These are phyloP conservation scores for Drosophila lacteicornis DNA, from an alignment of 1,140 invertebrate genomes.

Conservation along the genomic window DNA sequence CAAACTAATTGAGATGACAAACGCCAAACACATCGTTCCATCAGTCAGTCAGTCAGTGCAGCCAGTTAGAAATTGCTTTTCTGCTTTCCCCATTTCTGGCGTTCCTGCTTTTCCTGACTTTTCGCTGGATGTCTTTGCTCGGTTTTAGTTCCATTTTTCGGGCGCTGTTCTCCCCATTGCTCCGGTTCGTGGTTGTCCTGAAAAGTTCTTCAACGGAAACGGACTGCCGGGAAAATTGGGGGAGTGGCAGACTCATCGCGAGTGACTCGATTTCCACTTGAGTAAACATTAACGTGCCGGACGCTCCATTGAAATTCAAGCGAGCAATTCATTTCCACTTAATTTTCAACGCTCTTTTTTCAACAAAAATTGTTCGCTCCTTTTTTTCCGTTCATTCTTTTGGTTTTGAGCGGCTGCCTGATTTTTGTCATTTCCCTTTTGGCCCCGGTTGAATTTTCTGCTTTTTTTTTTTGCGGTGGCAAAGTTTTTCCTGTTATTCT, in stretches of 20 bases:
- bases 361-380: slow-evolving; percentile 12
- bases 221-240: slow-evolving; percentile 29
- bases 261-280: slow-evolving; percentile 81
- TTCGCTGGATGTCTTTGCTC: slow-evolving; percentile 25
- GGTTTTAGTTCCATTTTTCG: slow-evolving; percentile 22
- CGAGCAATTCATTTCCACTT: slow-evolving; percentile 83
- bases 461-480: slow-evolving; percentile 19
- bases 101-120: slow-evolving; percentile 12
- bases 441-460: background rate
- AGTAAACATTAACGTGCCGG: slow-evolving; percentile 83
- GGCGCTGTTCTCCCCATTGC: slow-evolving; percentile 13
- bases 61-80: slow-evolving; percentile 52
- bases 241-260: slow-evolving; percentile 47
- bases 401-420: slow-evolving; percentile 45
- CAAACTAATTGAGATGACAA: slow-evolving; percentile 53
- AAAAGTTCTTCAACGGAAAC: slow-evolving; percentile 54
- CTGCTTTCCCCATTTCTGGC: slow-evolving; percentile 27
- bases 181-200: slow-evolving; percentile 25
- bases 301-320: slow-evolving; percentile 82
- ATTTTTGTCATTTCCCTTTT: slow-evolving; percentile 52
- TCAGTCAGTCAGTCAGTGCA: slow-evolving; percentile 51
- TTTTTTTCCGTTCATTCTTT: slow-evolving; percentile 47
- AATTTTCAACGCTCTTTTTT: slow-evolving; percentile 75
- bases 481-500: slow-evolving; percentile 45
- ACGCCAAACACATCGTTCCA: slow-evolving; percentile 56